phyloP scores from a whole-genome alignment of 2,113 vertebrate genomes.

The Leuciscus idus region DNA sequence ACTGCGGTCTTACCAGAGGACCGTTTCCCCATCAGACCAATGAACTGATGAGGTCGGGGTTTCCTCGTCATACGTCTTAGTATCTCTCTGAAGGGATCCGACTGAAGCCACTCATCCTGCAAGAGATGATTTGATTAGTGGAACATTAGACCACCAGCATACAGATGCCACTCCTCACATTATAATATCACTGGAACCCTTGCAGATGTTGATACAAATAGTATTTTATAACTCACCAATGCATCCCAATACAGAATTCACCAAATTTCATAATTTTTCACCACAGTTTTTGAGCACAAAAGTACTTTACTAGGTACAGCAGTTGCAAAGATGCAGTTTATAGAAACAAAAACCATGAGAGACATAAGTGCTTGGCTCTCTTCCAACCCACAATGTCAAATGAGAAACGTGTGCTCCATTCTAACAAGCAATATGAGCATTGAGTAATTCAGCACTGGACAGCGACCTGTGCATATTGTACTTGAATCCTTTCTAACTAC shows the following conservation, averaged over 20 bases:
- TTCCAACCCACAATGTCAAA: constrained; percentile 75
- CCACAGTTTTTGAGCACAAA: neutral
- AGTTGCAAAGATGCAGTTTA: neutral
- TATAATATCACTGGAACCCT: neutral
- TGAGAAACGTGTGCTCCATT: constrained; percentile 61
- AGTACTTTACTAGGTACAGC: neutral
- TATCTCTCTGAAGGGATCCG: constrained; percentile 83
- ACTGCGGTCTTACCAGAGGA: constrained; percentile 82
- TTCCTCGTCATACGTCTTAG: constrained; percentile 91
- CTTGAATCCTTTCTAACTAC: neutral
- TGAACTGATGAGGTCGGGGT: constrained; percentile 94
- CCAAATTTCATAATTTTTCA: neutral
- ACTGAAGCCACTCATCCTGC: constrained; percentile 75
- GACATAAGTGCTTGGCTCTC: constrained; percentile 55
- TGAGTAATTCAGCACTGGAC: constrained; percentile 50
- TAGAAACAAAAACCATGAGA: neutral
- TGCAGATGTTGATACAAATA: neutral
- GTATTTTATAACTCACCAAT: neutral
- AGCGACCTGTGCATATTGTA: neutral
- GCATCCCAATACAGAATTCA: neutral
- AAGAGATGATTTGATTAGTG: constrained; percentile 37
- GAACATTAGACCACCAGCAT: neutral
- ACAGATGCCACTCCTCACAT: neutral
- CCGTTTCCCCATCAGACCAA: constrained; percentile 95
- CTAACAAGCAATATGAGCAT: neutral